Evolutionary conservation across 2,797 vertebrate species (phyloP).

Genomic region (Anas flavirostris): DNA sequence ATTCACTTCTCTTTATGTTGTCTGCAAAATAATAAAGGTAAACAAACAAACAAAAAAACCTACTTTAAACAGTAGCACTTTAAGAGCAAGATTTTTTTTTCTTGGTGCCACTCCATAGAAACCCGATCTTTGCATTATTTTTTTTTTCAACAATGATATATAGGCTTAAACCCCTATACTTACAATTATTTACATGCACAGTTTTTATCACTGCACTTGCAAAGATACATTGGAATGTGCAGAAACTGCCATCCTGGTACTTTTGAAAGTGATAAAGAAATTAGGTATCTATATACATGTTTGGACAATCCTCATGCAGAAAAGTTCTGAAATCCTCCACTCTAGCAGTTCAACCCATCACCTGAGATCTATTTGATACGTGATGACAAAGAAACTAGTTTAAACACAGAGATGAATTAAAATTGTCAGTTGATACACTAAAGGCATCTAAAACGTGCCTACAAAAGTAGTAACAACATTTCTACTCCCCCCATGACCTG

Average conservation of each 20-base stretch:
- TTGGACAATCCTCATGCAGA: not conserved
- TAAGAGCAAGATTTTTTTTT: not conserved
- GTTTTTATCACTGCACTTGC: not conserved
- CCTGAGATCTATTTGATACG: not conserved
- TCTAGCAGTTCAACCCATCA: not conserved
- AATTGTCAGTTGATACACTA: not conserved
- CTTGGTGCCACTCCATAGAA: not conserved
- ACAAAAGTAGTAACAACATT: not conserved
- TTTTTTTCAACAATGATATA: not conserved
- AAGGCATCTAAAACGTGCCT: not conserved
- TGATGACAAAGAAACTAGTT: not conserved
- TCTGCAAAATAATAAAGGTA: not conserved
- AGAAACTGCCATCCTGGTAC: not conserved
- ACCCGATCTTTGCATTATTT: not conserved
- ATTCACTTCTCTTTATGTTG: not conserved
- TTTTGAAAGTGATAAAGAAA: not conserved
- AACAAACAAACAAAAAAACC: not conserved
- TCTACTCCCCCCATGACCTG: not conserved
- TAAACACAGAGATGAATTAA: not conserved
- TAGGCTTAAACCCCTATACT: not conserved
- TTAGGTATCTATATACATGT: not conserved
- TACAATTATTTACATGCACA: not conserved
- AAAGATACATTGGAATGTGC: rapidly evolving
- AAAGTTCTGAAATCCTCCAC: not conserved
- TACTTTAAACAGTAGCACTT: not conserved